phyloP scores from a whole-genome alignment of 2,888 invertebrate species.

The Agrotis segetum region DNA sequence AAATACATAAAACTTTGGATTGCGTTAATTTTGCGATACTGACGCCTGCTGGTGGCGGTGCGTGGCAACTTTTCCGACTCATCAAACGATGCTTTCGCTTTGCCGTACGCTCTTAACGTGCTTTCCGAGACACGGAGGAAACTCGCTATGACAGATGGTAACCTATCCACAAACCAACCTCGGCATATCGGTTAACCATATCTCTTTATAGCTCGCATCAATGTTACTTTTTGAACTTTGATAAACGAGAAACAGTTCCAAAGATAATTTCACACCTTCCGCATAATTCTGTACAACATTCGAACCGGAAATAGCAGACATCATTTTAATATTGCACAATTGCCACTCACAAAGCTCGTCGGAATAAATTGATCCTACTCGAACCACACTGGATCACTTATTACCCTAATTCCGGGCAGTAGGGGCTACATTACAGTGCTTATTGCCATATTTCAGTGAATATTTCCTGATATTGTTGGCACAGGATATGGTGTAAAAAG shows the following conservation, averaged over 20 bases:
- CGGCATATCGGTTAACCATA: no score
- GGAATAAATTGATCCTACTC: constrained; percentile 31
- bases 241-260: background rate
- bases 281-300: background rate
- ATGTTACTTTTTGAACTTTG: no score
- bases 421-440: constrained; percentile 14
- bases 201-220: no score
- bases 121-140: no score
- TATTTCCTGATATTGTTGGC: constrained; percentile 15
- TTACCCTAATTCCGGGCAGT: constrained; percentile 16
- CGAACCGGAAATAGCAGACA: constrained; percentile 12
- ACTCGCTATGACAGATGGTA: no score
- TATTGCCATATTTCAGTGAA: constrained; percentile 29
- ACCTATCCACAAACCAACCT: no score
- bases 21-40: no score
- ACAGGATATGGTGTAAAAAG: background rate
- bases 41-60: no score
- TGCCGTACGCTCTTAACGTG: no score
- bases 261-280: background rate
- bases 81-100: no score
- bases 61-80: no score
- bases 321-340: constrained; percentile 23
- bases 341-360: constrained; percentile 19
- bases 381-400: constrained; percentile 8
- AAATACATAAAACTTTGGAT: no score